Percentiles rank a stretch among this genome's conserved stretches.
phyloP scores from a whole-genome alignment of 2,797 vertebrate genomes.

The Brachyalestes nurse region DNA sequence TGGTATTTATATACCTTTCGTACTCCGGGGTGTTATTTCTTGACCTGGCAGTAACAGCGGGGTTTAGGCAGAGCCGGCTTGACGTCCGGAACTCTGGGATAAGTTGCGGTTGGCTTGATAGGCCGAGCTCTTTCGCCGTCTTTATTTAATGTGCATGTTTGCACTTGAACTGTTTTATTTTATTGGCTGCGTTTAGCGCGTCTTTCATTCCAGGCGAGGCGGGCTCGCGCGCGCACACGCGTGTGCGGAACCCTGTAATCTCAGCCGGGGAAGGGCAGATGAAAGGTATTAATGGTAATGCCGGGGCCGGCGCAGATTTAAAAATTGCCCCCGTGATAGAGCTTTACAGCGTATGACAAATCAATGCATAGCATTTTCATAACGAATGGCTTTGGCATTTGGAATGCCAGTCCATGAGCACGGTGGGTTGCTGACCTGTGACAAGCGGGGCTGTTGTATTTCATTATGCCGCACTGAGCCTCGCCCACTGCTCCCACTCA shows the following conservation, averaged over 20 bases:
- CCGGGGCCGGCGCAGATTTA: slow-evolving; percentile 69
- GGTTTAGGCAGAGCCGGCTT: slow-evolving; percentile 27
- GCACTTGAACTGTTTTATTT: slow-evolving; percentile 34
- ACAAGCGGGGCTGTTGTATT: slow-evolving; percentile 59
- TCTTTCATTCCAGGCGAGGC: slow-evolving; percentile 29
- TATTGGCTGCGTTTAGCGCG: slow-evolving; percentile 38
- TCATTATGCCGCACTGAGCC: slow-evolving; percentile 53
- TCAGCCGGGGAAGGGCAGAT: slow-evolving; percentile 59
- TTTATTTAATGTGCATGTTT: slow-evolving; percentile 42
- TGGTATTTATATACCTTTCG: background rate
- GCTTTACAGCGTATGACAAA: slow-evolving; percentile 65
- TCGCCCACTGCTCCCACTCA: slow-evolving; percentile 16
- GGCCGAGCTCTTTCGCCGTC: too few relatives aligned
- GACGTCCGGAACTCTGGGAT: slow-evolving; percentile 42
- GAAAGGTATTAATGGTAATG: slow-evolving; percentile 77
- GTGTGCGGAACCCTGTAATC: slow-evolving; percentile 18
- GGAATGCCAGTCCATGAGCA: slow-evolving; percentile 50
- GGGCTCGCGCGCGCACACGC: background rate
- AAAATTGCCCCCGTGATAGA: slow-evolving; percentile 59
- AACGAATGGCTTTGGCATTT: slow-evolving; percentile 66
- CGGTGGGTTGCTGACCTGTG: slow-evolving; percentile 64
- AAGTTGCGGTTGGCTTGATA: slow-evolving; percentile 37
- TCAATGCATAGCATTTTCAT: slow-evolving; percentile 66
- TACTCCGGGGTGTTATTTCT: background rate
- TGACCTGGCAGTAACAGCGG: slow-evolving; percentile 1